Base-by-base conservation (phyloP, 2,113 vertebrate species). In the Malurus alboscapulatus region DNA sequence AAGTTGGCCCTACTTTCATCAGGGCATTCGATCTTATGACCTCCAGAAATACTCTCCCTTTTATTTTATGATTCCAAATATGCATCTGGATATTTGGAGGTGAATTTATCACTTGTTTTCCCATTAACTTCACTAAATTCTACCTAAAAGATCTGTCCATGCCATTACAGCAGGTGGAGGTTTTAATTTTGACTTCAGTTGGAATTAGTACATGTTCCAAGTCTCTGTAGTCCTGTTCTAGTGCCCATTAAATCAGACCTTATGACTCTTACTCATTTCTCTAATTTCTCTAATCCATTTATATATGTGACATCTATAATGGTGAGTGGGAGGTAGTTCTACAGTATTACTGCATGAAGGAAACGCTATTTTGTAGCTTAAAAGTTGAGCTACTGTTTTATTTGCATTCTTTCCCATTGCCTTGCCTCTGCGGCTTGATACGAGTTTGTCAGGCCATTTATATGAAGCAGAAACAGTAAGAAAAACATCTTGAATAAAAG, bases 281-380 rank as follows among this genome's bases (percentile, higher is more conserved):
- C 34, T 95, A 79, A 91, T 91, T 92, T 92, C 53, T 85, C 32
- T 94, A 92, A 92, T 90, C 90, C 83, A 47, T 95, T 95, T 93
- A 74, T 92, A 90, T 27, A 20, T 83, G 38, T 88, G 90, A 84
- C 85, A 88, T 90, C 85, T 96, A 4, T 93, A 92, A 78, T 44
- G 74, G 79, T 27, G 54, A 74, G 93, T 85, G 25, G 90, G 92
- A 95, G 72, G 83, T 72, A 74, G 27, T 88, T 95, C 65, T 61
- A 63, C 30, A 22, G 36, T 77, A 67, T 77, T 48, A 55, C 59
- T 59, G 29, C 32, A 55, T 69, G 32, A 80, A 83, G 74, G 72
- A 42, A 50, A 7, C 0, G 26, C 30, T 50, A 2, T 72, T 90
- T 81, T 27, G 8, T 71, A 88, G 25, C n/a, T n/a, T 84, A 14